Base-by-base conservation (phyloP, 2,797 vertebrate genomes). In the Heliangelus exortis region DNA sequence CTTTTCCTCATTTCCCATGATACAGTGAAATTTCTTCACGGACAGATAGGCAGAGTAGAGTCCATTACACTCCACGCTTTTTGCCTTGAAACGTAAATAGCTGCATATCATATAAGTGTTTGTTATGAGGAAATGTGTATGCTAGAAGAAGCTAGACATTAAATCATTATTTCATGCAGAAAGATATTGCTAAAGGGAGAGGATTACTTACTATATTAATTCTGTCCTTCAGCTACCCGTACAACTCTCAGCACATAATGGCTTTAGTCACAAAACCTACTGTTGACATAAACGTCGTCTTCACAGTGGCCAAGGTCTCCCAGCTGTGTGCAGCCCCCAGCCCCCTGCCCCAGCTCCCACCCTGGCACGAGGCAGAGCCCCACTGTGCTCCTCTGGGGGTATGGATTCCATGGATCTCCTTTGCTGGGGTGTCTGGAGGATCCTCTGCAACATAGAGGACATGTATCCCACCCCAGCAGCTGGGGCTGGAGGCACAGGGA, bases 151-250 rank as follows among this genome's bases (percentile, higher is more conserved):
- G 94, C 84, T 92, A 95, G 97, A 96, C 95, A 93, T 94, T 96
- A 96, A 97, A 92, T 96, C 97, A 96, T 94, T 95, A 94, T 95
- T 97, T 97, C 97, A 97, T 95, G 95, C 97, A 95, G 96, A 95
- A 98, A 98, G 95, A 95, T 91, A 93, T 87, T 90, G 96, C 96
- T 96, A 87, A 96, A 95, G 94, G 93, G 95, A 95, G 81, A 89
- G 96, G 94, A 97, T 97, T 97, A 96, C 96, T 96, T 86, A 96
- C 91, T 95, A 67, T 96, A 96, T 97, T 96, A 97, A 96, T 96
- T 97, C 95, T 96, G 86, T 95, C 97, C 95, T 96, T 95, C 96
- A 93, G 95, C 92, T 94, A 82, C 92, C 71, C 55, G 22, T 80
- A 86, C 33, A 28, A 93, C 95, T 96, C 91, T 87, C 91, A 73